phyloP scores from a whole-genome alignment of 2,888 invertebrate genomes.

The Agrypnus murinus region DNA sequence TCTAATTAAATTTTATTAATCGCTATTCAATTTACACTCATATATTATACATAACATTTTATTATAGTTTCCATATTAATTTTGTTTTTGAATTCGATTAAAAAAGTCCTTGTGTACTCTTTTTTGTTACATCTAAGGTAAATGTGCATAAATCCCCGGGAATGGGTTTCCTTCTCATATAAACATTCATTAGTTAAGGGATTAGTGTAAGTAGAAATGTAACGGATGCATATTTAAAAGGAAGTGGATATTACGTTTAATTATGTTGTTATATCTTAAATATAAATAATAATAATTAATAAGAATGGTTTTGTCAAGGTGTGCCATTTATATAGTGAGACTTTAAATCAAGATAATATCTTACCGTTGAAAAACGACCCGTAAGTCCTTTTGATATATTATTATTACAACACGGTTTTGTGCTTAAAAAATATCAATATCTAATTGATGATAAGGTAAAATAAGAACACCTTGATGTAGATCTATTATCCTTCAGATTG shows the following conservation, averaged over 20 bases:
- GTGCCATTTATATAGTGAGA: conserved; percentile 13
- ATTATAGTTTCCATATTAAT: too few species aligned
- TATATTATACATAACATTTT: too few species aligned
- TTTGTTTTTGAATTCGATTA: conserved; percentile 26
- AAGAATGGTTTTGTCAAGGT: neutral
- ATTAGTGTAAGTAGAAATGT: conserved; percentile 22
- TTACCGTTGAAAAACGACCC: conserved; percentile 11
- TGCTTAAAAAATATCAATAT: conserved; percentile 16
- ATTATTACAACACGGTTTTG: neutral
- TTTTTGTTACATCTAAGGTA: conserved; percentile 3
- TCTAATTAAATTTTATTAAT: conserved; percentile 43
- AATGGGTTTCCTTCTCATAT: neutral
- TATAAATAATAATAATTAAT: conserved; percentile 24
- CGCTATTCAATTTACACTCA: conserved; percentile 31
- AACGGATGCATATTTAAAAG: conserved; percentile 17
- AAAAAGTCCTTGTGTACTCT: conserved; percentile 27
- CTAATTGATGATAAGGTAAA: conserved; percentile 22
- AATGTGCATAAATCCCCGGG: conserved; percentile 4
- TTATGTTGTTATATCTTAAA: conserved; percentile 10
- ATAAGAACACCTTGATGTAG: neutral
- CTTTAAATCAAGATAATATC: conserved; percentile 7
- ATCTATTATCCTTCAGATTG: conserved; percentile 8
- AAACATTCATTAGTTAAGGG: conserved; percentile 22
- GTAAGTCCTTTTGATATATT: conserved; percentile 13
- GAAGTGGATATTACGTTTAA: conserved; percentile 26